A percentile compares a stretch with the other conserved stretches of the same genome.
Evolutionary conservation across 2,888 invertebrate genomes (phyloP).

Genomic region (Callyntrura guangdongensis): DNA sequence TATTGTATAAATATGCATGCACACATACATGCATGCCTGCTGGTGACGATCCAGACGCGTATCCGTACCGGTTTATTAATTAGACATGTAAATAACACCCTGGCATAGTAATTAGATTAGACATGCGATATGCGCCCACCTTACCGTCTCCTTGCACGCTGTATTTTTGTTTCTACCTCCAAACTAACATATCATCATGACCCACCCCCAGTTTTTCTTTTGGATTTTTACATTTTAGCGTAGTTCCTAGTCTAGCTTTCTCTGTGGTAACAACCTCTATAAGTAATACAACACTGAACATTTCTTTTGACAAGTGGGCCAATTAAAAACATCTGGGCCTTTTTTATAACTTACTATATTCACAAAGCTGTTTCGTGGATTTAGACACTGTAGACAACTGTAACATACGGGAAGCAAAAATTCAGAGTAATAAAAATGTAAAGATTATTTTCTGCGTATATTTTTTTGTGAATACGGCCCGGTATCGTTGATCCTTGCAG

Average conservation of each 20-base stretch:
- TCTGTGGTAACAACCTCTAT: background rate
- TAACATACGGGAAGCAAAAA: no score
- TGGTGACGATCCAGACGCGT: background rate
- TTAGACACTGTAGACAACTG: no score
- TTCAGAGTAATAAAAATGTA: no score
- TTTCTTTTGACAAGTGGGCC: constrained; percentile 29
- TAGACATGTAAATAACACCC: constrained; percentile 39
- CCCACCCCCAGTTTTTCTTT: background rate
- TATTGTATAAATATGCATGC: background rate
- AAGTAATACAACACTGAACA: background rate
- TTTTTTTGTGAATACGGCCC: no score
- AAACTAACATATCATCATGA: background rate
- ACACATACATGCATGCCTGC: background rate
- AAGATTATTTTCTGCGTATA: no score
- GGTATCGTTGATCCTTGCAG: no score
- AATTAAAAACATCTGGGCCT: constrained; percentile 44
- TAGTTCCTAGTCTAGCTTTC: background rate
- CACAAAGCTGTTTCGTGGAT: background rate
- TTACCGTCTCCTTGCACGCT: background rate
- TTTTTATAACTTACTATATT: constrained; percentile 17
- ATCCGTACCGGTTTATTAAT: constrained; percentile 30
- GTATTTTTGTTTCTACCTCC: background rate
- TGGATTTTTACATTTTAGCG: background rate
- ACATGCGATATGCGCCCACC: constrained; percentile 20
- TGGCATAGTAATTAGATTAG: constrained; percentile 41